These are phyloP conservation scores for Agrotis ipsilon DNA, from an alignment of 2,888 invertebrate genomes.

Conservation along the genomic window DNA sequence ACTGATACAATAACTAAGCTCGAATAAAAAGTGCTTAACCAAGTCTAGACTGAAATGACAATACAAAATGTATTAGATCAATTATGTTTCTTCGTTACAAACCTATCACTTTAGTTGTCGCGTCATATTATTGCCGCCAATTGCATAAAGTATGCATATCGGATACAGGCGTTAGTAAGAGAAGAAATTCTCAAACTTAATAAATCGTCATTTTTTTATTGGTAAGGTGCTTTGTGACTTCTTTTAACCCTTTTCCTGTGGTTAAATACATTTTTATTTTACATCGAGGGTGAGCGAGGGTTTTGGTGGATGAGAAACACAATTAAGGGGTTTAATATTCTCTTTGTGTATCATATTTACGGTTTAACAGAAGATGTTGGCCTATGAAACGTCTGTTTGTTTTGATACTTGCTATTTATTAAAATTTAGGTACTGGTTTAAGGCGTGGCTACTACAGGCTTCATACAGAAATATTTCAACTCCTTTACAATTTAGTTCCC, in stretches of 20 bases:
- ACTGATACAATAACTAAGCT: constrained; percentile 65
- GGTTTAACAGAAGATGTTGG: too few relatives aligned
- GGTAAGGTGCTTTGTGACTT: not conserved
- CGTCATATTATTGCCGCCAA: not conserved
- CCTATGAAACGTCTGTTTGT: too few relatives aligned
- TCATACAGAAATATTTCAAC: too few relatives aligned
- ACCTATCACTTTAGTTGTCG: not conserved
- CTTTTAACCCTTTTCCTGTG: not conserved
- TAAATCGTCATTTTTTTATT: not conserved
- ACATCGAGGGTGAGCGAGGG: not conserved
- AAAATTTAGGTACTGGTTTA: too few relatives aligned
- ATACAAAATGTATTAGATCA: not conserved
- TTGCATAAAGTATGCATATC: constrained; percentile 21
- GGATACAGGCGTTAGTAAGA: not conserved
- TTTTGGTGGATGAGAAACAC: not conserved
- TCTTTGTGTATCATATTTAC: constrained; percentile 11
- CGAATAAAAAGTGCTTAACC: constrained; percentile 49
- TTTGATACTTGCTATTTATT: too few relatives aligned
- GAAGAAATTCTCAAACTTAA: not conserved
- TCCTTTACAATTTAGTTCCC: too few relatives aligned
- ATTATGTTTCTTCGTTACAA: not conserved
- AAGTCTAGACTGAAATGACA: constrained; percentile 18
- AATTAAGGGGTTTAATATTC: constrained; percentile 4
- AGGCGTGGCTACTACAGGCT: too few relatives aligned
- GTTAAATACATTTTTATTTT: not conserved